Conservation (phyloP, 1,140 invertebrate genomes). For the Periplaneta americana region DNA sequence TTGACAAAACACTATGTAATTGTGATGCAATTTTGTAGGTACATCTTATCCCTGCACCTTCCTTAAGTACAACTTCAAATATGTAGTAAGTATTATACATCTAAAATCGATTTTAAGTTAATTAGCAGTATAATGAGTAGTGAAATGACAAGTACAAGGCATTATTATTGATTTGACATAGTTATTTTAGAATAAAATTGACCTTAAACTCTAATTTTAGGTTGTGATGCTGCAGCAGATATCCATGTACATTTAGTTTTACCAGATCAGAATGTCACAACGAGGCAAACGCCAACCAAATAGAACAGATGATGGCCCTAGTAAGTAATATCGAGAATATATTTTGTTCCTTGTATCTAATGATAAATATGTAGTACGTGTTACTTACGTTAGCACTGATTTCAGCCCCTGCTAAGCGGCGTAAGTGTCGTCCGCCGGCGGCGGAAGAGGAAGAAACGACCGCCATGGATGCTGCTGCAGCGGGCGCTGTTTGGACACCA, state of each 20-base stretch:
- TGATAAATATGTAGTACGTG: not conserved
- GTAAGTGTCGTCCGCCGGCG: slow-evolving; percentile 51
- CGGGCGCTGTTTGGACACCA: slow-evolving; percentile 68
- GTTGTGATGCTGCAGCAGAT: slow-evolving; percentile 27
- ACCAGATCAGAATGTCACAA: slow-evolving; percentile 54
- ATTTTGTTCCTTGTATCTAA: not conserved
- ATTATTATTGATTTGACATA: not conserved
- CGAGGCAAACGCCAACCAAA: slow-evolving; percentile 58
- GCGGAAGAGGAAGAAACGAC: slow-evolving; percentile 47
- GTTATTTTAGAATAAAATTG: not conserved
- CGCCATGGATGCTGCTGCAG: slow-evolving; percentile 54
- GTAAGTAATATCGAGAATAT: slow-evolving; percentile 27
- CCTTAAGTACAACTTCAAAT: slow-evolving; percentile 21
- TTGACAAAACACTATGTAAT: not conserved
- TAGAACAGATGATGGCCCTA: slow-evolving; percentile 57
- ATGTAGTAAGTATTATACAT: slow-evolving; percentile 28
- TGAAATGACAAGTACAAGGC: not conserved
- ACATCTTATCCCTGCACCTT: not conserved
- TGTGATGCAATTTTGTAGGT: not conserved
- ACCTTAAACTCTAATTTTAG: slow-evolving; percentile 20
- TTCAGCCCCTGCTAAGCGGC: slow-evolving; percentile 52
- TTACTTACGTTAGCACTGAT: slow-evolving; percentile 1
- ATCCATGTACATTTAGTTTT: slow-evolving; percentile 14
- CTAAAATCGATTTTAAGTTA: not conserved
- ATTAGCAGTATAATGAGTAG: not conserved